Evolutionary conservation across 2,113 vertebrate species (phyloP), one percentile per base, ranked within the genome.

Genomic region (Tricholaema leucomelas): DNA sequence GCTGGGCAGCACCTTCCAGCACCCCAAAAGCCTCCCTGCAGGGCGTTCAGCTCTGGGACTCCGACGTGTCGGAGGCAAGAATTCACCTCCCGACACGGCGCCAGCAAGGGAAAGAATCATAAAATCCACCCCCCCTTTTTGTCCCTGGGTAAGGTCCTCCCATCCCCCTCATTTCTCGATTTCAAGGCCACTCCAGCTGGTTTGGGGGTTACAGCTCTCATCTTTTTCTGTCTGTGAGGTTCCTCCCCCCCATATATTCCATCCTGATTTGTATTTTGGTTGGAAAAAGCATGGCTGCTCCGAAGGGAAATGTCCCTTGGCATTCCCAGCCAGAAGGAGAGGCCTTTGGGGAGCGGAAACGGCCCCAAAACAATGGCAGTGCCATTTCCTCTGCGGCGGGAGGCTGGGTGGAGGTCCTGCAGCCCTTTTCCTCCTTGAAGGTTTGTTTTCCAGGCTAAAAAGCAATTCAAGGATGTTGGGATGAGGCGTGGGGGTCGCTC

Each of bases 321-420:
- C 28, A 3, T 87, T 87, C 88, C 46, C 11, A 8, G 64, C 2
- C 0, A 30, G 54, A 84, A 93, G 87, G 84, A 92, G 84, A 76
- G 77, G 64, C 87, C 85, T 84, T 92, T 86, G 85, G 92, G 80
- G 77, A 92, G 54, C 92, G 95, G 95, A 94, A 96, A 93, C 0
- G 31, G 95, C 91, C 81, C 91, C 84, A 42, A 90, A 58, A 94
- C 95, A 96, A 96, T 92, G 93, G 93, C 52, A 83, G 36, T 7
- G 8, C 73, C 65, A 25, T 84, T 96, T 96, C 93, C 95, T 93
- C 85, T 67, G 48, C 4, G 60, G 54, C n/a, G 44, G 67, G 88
- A 48, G 17, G 20, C 23, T 54, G 94, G 70, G 88, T 89, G 88
- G 88, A 88, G 89, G 76, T 90, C 79, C 46, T 1, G 14, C 27